These are phyloP conservation scores for Cuniculus paca DNA, from an alignment of 2,797 vertebrate species.

Conservation along the genomic window DNA sequence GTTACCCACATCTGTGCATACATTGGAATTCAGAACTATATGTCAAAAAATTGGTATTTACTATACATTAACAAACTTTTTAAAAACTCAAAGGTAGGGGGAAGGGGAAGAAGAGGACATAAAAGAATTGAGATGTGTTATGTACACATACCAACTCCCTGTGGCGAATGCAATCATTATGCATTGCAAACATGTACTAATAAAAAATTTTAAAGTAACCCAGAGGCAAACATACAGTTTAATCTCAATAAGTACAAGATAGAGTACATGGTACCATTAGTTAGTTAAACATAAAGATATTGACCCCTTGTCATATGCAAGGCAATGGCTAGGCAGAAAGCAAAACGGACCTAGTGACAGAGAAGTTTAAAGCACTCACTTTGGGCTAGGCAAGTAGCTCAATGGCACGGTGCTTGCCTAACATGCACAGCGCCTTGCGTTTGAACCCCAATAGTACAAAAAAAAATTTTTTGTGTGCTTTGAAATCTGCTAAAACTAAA, in stretches of 20 bases:
- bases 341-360: background rate
- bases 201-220: background rate
- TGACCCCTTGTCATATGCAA: background rate
- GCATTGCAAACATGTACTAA: background rate
- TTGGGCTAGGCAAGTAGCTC: background rate
- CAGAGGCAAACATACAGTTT: background rate
- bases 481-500: slow-evolving; percentile 1
- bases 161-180: background rate
- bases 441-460: background rate
- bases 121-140: background rate
- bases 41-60: background rate
- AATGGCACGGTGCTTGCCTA: background rate
- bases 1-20: background rate
- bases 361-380: background rate
- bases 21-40: background rate
- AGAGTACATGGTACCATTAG: background rate
- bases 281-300: background rate
- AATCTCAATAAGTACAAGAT: background rate
- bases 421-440: background rate
- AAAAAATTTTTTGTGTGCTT: background rate
- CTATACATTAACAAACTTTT: background rate
- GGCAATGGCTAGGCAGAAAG: background rate
- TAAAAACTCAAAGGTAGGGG: background rate
- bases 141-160: background rate
- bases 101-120: background rate